Conservation (phyloP, 2,888 invertebrate species). For the Notodonta ziczac region DNA sequence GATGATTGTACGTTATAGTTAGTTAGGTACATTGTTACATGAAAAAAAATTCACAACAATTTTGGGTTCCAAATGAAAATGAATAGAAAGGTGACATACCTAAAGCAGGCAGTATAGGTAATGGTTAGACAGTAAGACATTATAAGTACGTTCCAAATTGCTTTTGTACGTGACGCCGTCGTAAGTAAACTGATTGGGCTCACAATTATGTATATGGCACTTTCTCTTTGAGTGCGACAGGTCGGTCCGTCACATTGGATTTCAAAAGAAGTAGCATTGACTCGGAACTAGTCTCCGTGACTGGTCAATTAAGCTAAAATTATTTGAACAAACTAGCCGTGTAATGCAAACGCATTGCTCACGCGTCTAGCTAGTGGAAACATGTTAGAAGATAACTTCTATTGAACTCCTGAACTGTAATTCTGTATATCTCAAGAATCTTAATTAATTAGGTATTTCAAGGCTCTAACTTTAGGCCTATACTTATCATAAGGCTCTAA, state of each 20-base stretch:
- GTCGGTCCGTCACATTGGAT: constrained; percentile 14
- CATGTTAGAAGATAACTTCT: too few species aligned
- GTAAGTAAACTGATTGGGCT: constrained; percentile 55
- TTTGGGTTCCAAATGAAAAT: background rate
- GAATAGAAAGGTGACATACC: constrained; percentile 17
- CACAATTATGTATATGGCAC: constrained; percentile 47
- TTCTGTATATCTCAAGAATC: too few species aligned
- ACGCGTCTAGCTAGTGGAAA: too few species aligned
- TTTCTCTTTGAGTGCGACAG: constrained; percentile 51
- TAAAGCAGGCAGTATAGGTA: constrained; percentile 12
- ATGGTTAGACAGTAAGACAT: constrained; percentile 38
- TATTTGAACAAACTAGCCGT: too few species aligned
- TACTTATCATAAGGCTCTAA: background rate
- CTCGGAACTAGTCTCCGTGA: background rate
- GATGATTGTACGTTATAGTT: too few species aligned
- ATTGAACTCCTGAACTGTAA: too few species aligned
- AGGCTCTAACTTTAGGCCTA: too few species aligned
- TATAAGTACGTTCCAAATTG: constrained; percentile 49
- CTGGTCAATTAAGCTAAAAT: background rate
- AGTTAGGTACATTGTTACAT: too few species aligned
- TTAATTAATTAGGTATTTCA: too few species aligned
- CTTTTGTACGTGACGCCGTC: constrained; percentile 65
- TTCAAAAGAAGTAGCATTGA: constrained; percentile 4
- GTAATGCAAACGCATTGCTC: too few species aligned
- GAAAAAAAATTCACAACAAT: too few species aligned